Conservation (phyloP, 2,113 vertebrate genomes). For the Petaurus breviceps region DNA sequence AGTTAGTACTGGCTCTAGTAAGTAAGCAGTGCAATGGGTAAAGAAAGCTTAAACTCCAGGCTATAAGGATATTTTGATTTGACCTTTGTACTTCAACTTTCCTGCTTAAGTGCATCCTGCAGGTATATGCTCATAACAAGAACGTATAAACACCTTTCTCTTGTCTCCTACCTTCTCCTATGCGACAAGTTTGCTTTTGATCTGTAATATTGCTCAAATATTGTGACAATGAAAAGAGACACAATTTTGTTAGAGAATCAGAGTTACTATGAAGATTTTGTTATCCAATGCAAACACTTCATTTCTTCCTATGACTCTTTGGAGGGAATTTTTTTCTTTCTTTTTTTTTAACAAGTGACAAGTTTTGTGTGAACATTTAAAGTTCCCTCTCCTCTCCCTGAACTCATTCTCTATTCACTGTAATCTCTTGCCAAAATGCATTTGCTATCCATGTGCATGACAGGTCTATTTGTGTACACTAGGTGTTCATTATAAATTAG, state of each 20-base stretch:
- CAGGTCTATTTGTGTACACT: conserved; percentile 70
- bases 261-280: not conserved
- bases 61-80: conserved; percentile 18
- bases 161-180: conserved; percentile 4
- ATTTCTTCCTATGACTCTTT: conserved; percentile 62
- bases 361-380: conserved; percentile 72
- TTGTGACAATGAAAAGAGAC: conserved; percentile 51
- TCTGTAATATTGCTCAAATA: conserved; percentile 42
- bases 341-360: conserved; percentile 39
- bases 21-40: not conserved
- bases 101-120: not conserved
- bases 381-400: conserved; percentile 48
- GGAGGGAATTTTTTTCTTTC: conserved; percentile 57
- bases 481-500: conserved; percentile 70
- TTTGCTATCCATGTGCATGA: conserved; percentile 64
- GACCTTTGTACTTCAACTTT: not conserved
- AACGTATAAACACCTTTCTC: not conserved
- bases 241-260: conserved; percentile 49
- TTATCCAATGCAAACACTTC: conserved; percentile 56
- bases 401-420: conserved; percentile 71
- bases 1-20: not conserved
- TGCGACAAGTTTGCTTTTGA: conserved; percentile 42
- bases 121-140: not conserved
- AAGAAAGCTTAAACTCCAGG: conserved; percentile 10
- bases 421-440: conserved; percentile 62